phyloP scores from a whole-genome alignment of 2,797 vertebrate genomes.

The Chelon labrosus region DNA sequence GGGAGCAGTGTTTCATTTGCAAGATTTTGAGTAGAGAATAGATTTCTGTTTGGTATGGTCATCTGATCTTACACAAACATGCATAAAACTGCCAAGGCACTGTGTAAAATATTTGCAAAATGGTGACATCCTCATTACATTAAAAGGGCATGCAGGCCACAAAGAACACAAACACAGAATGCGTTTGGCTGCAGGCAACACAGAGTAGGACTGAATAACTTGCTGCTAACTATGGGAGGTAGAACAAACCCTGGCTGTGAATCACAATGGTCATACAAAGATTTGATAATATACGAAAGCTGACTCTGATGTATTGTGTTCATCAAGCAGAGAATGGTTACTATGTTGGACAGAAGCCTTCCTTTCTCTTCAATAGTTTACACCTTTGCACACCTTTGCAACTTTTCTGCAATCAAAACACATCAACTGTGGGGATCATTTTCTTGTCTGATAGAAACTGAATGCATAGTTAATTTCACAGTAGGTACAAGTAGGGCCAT shows the following conservation, averaged over 20 bases:
- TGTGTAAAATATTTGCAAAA: slow-evolving; percentile 30
- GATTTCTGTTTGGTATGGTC: neutral
- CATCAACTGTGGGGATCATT: slow-evolving; percentile 41
- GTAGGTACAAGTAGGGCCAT: slow-evolving; percentile 63
- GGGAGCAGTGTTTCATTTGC: neutral
- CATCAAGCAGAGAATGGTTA: slow-evolving; percentile 31
- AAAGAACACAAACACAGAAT: slow-evolving; percentile 25
- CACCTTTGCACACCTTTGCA: slow-evolving; percentile 46
- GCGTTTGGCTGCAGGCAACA: slow-evolving; percentile 23
- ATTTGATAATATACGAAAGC: slow-evolving; percentile 31
- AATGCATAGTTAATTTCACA: slow-evolving; percentile 81
- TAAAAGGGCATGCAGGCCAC: slow-evolving; percentile 16
- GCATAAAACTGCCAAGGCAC: slow-evolving; percentile 17
- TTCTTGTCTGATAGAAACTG: slow-evolving; percentile 72
- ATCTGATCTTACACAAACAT: neutral
- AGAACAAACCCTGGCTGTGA: slow-evolving; percentile 1
- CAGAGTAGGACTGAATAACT: slow-evolving; percentile 33
- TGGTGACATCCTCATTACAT: slow-evolving; percentile 39
- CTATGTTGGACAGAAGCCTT: slow-evolving; percentile 23
- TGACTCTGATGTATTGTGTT: slow-evolving; percentile 18
- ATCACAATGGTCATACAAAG: slow-evolving; percentile 24
- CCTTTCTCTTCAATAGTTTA: slow-evolving; percentile 18
- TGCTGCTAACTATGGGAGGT: slow-evolving; percentile 1
- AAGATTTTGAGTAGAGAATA: neutral
- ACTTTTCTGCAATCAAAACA: slow-evolving; percentile 32